Evolutionary conservation across 2,113 vertebrate genomes (phyloP).

Genomic region (Vimba vimba): DNA sequence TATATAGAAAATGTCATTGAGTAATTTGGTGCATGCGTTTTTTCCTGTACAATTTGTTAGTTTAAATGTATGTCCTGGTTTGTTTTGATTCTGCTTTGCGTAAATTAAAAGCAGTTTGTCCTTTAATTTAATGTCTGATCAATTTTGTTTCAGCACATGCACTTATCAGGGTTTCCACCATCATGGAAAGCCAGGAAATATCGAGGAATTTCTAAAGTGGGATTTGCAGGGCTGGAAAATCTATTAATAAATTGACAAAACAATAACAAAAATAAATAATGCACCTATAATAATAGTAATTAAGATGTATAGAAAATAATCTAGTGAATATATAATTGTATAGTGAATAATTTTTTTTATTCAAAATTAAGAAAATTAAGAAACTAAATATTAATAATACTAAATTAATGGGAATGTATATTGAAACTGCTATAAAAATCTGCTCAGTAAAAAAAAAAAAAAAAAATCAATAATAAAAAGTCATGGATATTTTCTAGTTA

Average conservation of each 20-base stretch:
- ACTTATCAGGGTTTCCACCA: neutral
- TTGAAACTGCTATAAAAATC: no score
- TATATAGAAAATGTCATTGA: neutral
- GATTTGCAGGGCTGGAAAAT: neutral
- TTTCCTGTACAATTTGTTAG: conserved; percentile 26
- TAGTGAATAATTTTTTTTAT: no score
- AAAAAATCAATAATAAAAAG: no score
- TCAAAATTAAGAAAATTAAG: no score
- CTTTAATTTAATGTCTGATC: neutral
- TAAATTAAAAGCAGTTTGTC: conserved; percentile 27
- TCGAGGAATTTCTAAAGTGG: neutral
- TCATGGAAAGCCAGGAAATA: neutral
- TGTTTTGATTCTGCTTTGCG: conserved; percentile 17
- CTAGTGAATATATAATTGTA: no score
- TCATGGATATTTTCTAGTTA: no score
- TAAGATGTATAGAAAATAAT: no score
- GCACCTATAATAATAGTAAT: no score
- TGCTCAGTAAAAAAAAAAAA: no score
- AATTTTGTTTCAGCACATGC: neutral
- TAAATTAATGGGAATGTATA: no score
- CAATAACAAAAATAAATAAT: no score
- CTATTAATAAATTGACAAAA: neutral
- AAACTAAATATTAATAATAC: neutral
- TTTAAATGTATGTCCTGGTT: neutral
- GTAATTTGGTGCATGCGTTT: conserved; percentile 21